These are phyloP conservation scores for Rhabdophis nuchalis DNA, from an alignment of 2,797 vertebrate species.

Conservation along the genomic window DNA sequence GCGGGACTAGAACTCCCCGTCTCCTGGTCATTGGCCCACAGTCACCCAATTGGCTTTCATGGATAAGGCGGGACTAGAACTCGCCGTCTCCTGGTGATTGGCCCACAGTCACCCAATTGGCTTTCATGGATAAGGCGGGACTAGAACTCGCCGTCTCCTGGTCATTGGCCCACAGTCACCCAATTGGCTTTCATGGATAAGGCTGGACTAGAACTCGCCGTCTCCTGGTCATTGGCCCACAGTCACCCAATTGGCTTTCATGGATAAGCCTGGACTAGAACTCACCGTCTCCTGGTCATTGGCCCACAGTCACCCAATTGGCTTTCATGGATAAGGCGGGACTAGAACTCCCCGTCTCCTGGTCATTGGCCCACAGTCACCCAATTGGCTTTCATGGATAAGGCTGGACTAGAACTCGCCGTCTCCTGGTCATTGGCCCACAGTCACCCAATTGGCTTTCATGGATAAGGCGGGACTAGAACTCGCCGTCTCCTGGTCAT, in stretches of 20 bases:
- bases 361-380: background rate
- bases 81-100: too few relatives aligned
- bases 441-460: too few relatives aligned
- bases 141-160: too few relatives aligned
- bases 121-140: too few relatives aligned
- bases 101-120: background rate
- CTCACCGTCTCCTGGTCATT: background rate
- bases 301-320: background rate
- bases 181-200: too few relatives aligned
- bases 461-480: too few relatives aligned
- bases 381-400: too few relatives aligned
- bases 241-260: background rate
- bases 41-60: too few relatives aligned
- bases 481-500: background rate
- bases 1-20: background rate
- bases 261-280: background rate
- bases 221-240: background rate
- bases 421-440: too few relatives aligned
- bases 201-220: too few relatives aligned
- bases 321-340: background rate
- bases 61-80: too few relatives aligned
- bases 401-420: too few relatives aligned
- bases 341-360: background rate
- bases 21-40: background rate
- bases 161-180: background rate